phyloP scores from a whole-genome alignment of 2,113 vertebrate species.

The Nansenia antarctica region DNA sequence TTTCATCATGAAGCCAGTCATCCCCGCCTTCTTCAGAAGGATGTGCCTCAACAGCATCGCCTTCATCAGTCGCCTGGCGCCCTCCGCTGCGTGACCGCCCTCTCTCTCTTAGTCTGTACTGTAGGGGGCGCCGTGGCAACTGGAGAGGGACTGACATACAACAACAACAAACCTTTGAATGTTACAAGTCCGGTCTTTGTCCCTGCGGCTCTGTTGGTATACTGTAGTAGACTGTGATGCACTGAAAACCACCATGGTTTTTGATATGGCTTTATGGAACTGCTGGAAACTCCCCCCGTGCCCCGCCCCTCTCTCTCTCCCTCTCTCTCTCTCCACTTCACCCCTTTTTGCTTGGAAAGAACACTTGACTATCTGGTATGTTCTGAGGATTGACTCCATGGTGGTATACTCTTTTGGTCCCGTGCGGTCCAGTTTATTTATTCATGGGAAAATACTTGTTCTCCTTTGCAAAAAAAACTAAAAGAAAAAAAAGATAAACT shows the following conservation, averaged over 20 bases:
- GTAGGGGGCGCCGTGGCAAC: neutral
- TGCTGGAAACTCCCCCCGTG: conserved; percentile 24
- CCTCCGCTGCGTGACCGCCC: conserved; percentile 85
- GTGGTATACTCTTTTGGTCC: conserved; percentile 15
- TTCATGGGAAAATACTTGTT: conserved; percentile 45
- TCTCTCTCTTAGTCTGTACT: neutral
- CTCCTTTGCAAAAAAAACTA: neutral
- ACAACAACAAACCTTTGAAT: conserved; percentile 39
- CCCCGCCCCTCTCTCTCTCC: neutral
- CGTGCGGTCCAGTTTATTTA: conserved; percentile 63
- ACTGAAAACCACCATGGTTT: conserved; percentile 50
- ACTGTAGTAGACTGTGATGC: conserved; percentile 49
- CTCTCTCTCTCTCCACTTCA: neutral
- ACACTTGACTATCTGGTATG: conserved; percentile 19
- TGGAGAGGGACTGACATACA: neutral
- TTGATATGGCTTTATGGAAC: conserved; percentile 47
- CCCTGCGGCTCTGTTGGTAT: conserved; percentile 40
- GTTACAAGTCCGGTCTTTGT: conserved; percentile 51
- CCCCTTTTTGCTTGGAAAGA: conserved; percentile 20
- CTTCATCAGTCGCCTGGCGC: conserved; percentile 95
- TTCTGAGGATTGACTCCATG: neutral
- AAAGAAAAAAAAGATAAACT: neutral
- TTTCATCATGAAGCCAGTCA: conserved; percentile 94
- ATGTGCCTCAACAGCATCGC: conserved; percentile 95
- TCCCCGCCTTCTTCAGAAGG: conserved; percentile 92